A percentile compares a stretch with the other conserved stretches of the same genome.
Evolutionary conservation across 2,797 vertebrate species (phyloP).

Genomic region (Myotis planiceps): DNA sequence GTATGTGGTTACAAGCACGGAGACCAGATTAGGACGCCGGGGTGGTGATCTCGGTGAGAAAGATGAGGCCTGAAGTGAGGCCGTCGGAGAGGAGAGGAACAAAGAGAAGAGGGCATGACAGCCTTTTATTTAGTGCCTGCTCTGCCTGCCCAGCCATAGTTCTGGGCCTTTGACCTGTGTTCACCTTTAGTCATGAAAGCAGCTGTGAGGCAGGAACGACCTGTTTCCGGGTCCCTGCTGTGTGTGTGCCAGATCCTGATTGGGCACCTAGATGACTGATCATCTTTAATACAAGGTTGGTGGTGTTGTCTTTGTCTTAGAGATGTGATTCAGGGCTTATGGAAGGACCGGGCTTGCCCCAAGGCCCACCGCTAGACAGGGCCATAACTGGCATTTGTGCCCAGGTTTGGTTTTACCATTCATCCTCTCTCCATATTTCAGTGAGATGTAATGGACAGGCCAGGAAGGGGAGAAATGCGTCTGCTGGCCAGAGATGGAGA

Average conservation of each 20-base stretch:
- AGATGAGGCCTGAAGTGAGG: not conserved
- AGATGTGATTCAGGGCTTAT: not conserved
- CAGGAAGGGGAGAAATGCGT: not conserved
- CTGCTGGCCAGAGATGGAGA: not conserved
- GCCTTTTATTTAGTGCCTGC: not conserved
- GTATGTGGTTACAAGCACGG: not conserved
- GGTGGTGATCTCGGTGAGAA: not conserved
- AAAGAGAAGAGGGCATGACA: not conserved
- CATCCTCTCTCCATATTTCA: not conserved
- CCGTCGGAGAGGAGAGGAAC: not conserved
- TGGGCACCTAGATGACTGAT: not conserved
- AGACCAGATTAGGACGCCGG: not conserved
- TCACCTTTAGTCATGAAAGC: not conserved
- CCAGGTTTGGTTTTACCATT: not conserved
- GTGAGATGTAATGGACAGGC: not conserved
- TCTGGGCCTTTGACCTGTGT: not conserved
- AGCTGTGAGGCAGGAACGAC: not conserved
- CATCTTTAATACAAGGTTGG: not conserved
- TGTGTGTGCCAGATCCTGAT: not conserved
- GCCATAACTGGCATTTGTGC: not conserved
- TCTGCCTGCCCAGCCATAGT: accelerated
- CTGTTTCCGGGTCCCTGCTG: not conserved
- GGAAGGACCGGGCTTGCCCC: not conserved
- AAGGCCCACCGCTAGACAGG: not conserved
- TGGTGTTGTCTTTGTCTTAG: not conserved